Percentiles rank a stretch among this genome's conserved stretches.
Conservation (phyloP, 2,888 invertebrate genomes). For the Cryptus viduatorius region DNA sequence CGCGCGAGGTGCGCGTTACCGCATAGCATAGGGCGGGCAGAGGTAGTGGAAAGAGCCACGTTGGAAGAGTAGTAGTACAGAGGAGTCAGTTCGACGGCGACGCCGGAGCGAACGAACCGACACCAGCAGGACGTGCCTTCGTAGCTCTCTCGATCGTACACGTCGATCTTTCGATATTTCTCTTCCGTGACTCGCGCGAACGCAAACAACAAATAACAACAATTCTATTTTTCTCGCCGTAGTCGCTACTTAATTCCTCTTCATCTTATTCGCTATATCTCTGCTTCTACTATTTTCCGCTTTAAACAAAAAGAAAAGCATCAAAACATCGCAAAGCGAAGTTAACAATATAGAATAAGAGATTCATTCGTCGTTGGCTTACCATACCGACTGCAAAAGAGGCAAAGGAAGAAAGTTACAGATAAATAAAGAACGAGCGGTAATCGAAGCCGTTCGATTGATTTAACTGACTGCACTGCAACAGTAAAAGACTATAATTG, state of each 20-base stretch:
- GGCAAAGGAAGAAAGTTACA: neutral
- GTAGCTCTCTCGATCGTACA: slow-evolving; percentile 61
- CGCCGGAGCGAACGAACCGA: slow-evolving; percentile 80
- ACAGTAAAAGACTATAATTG: neutral
- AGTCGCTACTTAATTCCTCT: slow-evolving; percentile 3
- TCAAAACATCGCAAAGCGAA: neutral
- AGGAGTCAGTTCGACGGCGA: slow-evolving; percentile 80
- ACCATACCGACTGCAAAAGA: neutral
- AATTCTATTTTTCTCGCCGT: neutral
- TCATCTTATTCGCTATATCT: slow-evolving; percentile 7
- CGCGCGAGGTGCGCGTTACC: slow-evolving; percentile 52
- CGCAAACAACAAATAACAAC: slow-evolving; percentile 5
- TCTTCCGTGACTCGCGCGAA: slow-evolving; percentile 50
- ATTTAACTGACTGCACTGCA: neutral
- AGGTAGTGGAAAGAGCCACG: slow-evolving; percentile 46
- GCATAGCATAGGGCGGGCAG: slow-evolving; percentile 44
- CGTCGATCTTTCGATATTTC: slow-evolving; percentile 62
- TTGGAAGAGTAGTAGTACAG: slow-evolving; percentile 52
- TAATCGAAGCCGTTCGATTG: neutral
- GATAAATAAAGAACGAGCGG: slow-evolving; percentile 1
- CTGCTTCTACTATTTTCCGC: slow-evolving; percentile 4
- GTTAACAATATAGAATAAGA: neutral
- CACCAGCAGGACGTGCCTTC: slow-evolving; percentile 69
- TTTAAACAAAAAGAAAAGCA: neutral
- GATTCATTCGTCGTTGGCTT: neutral